A percentile compares a stretch with the other conserved stretches of the same genome.
Conservation (phyloP, 2,888 invertebrate genomes). For the Sisyra terminalis region DNA sequence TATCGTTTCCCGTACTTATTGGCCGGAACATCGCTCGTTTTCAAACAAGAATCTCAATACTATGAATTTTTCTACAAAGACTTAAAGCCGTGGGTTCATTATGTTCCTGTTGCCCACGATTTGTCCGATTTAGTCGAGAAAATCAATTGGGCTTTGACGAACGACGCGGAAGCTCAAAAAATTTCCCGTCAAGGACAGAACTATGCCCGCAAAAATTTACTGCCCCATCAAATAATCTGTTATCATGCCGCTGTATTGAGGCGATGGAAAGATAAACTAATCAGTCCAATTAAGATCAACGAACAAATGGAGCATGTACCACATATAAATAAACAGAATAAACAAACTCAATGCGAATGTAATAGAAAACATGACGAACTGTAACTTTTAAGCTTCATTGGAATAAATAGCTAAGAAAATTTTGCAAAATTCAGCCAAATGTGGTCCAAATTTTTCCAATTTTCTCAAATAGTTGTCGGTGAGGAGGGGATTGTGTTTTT, state of each 20-base stretch:
- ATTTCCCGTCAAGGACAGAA: conserved; percentile 50
- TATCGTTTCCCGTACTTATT: conserved; percentile 86
- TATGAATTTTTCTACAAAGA: conserved; percentile 86
- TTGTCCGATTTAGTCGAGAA: conserved; percentile 65
- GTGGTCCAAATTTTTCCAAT: too few relatives aligned
- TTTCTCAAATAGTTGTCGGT: too few relatives aligned
- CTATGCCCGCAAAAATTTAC: conserved; percentile 59
- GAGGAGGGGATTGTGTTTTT: too few relatives aligned
- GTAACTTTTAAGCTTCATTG: too few relatives aligned
- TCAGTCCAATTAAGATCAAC: conserved; percentile 34
- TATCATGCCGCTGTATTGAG: conserved; percentile 62
- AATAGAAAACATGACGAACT: neutral
- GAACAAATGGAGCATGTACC: conserved; percentile 45
- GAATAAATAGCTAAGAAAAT: too few relatives aligned
- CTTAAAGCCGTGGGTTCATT: conserved; percentile 62
- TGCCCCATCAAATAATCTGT: conserved; percentile 75
- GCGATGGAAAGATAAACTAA: conserved; percentile 56
- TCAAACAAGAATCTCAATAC: conserved; percentile 88
- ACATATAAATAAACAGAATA: conserved; percentile 22
- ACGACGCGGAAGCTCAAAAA: conserved; percentile 47
- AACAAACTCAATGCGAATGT: conserved; percentile 2
- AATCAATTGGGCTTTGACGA: conserved; percentile 57
- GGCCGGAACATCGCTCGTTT: conserved; percentile 69
- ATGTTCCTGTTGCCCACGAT: conserved; percentile 63
- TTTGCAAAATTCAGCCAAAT: too few relatives aligned